Conservation (phyloP, 2,113 vertebrate genomes). For the Eulacestoma nigropectus region DNA sequence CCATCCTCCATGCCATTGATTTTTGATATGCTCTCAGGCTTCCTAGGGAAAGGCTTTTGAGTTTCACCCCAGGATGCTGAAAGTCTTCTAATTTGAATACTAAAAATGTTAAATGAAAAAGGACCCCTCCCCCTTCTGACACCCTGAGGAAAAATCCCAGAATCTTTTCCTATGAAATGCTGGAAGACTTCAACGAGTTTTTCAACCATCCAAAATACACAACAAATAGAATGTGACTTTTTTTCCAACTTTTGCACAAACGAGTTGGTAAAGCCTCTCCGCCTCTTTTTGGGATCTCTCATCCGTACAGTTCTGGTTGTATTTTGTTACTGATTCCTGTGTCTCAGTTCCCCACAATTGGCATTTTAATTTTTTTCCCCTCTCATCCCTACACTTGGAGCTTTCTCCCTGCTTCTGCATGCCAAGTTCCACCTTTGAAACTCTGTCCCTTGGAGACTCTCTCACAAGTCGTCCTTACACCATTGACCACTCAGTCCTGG, state of each 20-base stretch:
- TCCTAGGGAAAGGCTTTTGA: slow-evolving; percentile 67
- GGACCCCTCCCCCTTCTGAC: neutral
- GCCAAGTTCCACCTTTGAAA: neutral
- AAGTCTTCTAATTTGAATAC: slow-evolving; percentile 62
- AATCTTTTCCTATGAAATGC: slow-evolving; percentile 29
- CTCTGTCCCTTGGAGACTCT: neutral
- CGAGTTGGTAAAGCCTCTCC: neutral
- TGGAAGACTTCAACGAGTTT: slow-evolving; percentile 21
- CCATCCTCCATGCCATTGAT: slow-evolving; percentile 70
- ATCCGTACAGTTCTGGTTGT: neutral
- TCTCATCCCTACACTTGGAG: neutral
- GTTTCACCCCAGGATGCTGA: slow-evolving; percentile 40
- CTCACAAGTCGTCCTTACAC: neutral
- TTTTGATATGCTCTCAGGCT: slow-evolving; percentile 67
- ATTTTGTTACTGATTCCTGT: neutral
- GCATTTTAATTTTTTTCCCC: neutral
- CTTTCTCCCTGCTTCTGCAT: neutral
- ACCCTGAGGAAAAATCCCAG: slow-evolving; percentile 17
- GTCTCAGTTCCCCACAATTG: neutral
- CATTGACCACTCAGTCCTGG: neutral
- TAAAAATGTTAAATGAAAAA: slow-evolving; percentile 55
- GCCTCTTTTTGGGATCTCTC: neutral
- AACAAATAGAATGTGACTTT: slow-evolving; percentile 21
- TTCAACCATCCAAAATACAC: slow-evolving; percentile 23
- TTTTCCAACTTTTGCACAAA: slow-evolving; percentile 19